Evolutionary conservation across 1,140 invertebrate genomes (phyloP).

Genomic region (Caenorhabditis remanei): DNA sequence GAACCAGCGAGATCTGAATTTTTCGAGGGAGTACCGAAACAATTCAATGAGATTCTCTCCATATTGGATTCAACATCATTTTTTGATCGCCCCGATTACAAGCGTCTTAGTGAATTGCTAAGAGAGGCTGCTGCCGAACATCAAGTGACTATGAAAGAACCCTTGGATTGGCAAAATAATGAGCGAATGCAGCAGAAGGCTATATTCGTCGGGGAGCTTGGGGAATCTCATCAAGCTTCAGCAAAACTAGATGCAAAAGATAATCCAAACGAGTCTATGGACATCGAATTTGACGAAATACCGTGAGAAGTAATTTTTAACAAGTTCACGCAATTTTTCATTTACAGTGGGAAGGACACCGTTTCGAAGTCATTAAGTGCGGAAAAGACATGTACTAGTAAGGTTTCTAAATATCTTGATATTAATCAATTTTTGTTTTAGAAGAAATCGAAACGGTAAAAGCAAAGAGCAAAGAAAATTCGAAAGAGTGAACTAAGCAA

Average conservation of each 20-base stretch:
- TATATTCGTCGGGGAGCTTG: conserved; percentile 67
- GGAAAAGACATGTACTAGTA: background rate
- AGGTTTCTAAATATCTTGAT: background rate
- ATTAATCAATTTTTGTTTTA: background rate
- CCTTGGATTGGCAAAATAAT: conserved; percentile 68
- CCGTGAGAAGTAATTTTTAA: background rate
- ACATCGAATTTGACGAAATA: conserved; percentile 21
- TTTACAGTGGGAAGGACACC: background rate
- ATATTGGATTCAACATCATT: conserved; percentile 61
- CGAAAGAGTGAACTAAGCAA: background rate
- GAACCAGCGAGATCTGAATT: conserved; percentile 57
- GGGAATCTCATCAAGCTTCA: conserved; percentile 68
- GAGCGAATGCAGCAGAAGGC: conserved; percentile 64
- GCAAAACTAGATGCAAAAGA: conserved; percentile 60
- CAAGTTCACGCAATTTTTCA: background rate
- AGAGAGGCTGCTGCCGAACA: conserved; percentile 60
- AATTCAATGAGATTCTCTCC: conserved; percentile 67
- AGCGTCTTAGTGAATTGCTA: conserved; percentile 52
- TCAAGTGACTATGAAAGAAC: conserved; percentile 62
- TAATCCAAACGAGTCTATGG: conserved; percentile 17
- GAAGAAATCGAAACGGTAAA: background rate
- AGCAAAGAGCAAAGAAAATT: background rate
- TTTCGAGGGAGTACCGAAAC: conserved; percentile 62
- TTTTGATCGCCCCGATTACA: conserved; percentile 68
- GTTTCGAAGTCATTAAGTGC: background rate